Evolutionary conservation across 1,140 invertebrate genomes (phyloP).

Genomic region (Cecropterus lyciades): DNA sequence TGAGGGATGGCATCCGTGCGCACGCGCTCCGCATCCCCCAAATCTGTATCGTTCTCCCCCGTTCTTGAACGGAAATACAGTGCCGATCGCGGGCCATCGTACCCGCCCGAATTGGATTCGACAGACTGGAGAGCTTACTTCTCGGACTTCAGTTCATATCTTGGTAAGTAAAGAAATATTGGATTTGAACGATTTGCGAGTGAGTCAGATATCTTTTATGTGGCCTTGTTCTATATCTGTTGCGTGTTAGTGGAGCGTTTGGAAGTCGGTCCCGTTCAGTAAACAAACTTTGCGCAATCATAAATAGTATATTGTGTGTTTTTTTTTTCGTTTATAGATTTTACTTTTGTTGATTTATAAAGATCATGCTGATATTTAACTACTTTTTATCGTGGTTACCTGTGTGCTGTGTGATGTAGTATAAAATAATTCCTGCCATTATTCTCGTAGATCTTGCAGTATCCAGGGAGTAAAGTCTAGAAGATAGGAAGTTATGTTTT

Average conservation of each 20-base stretch:
- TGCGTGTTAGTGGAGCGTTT: slow-evolving; percentile 71
- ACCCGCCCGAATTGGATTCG: slow-evolving; percentile 59
- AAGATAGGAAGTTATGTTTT: no score
- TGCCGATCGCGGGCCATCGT: slow-evolving; percentile 60
- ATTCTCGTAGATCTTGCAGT: no score
- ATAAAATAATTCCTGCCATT: no score
- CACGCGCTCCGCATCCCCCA: slow-evolving; percentile 83
- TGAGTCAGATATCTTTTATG: slow-evolving; percentile 73
- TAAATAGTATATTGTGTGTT: slow-evolving; percentile 47
- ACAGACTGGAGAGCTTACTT: slow-evolving; percentile 80
- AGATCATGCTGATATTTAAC: no score
- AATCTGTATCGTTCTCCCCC: slow-evolving; percentile 82
- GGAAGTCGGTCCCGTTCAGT: slow-evolving; percentile 53
- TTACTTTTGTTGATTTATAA: not conserved
- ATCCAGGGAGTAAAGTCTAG: not conserved
- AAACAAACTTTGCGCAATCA: slow-evolving; percentile 73
- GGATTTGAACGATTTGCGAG: slow-evolving; percentile 49
- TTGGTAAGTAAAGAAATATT: slow-evolving; percentile 71
- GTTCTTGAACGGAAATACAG: slow-evolving; percentile 80
- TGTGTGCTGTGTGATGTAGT: no score
- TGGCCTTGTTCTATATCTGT: slow-evolving; percentile 79
- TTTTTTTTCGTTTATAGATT: slow-evolving; percentile 12
- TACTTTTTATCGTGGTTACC: no score
- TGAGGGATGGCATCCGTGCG: slow-evolving; percentile 81
- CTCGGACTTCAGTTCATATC: slow-evolving; percentile 79